Percentiles rank a stretch among this genome's conserved stretches.
phyloP scores from a whole-genome alignment of 2,888 invertebrate genomes.

The Hirtodrosophila cameraria region DNA sequence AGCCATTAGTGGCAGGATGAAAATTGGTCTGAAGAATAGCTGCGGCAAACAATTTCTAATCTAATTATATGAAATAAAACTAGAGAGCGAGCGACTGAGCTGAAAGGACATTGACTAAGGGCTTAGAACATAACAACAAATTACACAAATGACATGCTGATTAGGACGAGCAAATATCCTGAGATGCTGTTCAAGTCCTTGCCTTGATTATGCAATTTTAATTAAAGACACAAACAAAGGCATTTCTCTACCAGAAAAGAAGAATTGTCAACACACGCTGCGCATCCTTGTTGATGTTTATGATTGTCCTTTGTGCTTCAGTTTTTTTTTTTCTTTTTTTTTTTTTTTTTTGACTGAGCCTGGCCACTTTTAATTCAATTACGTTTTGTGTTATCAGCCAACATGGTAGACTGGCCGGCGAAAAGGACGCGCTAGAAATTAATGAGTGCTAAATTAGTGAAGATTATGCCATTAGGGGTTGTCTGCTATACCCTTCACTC shows the following conservation, averaged over 20 bases:
- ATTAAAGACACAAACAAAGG: constrained; percentile 59
- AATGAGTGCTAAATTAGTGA: constrained; percentile 81
- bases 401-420: constrained; percentile 16
- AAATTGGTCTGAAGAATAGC: constrained; percentile 16
- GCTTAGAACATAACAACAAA: constrained; percentile 53
- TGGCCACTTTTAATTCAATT: constrained; percentile 80
- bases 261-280: constrained; percentile 45
- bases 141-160: constrained; percentile 72
- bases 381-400: constrained; percentile 60
- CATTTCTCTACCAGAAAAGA: constrained; percentile 11
- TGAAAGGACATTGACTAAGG: constrained; percentile 6
- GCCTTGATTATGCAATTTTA: constrained; percentile 68
- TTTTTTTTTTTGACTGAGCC: constrained; percentile 5
- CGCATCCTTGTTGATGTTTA: constrained; percentile 57
- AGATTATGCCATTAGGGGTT: constrained; percentile 81
- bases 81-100: constrained; percentile 17
- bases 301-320: constrained; percentile 19
- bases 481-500: constrained; percentile 26
- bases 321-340: constrained; percentile 1
- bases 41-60: constrained; percentile 43
- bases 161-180: constrained; percentile 57
- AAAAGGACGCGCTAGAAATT: constrained; percentile 67
- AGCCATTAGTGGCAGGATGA: constrained; percentile 51
- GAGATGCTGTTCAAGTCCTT: constrained; percentile 16
- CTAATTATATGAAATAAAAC: constrained; percentile 67